phyloP scores from a whole-genome alignment of 2,113 vertebrate genomes.

The Amphilophus citrinellus region DNA sequence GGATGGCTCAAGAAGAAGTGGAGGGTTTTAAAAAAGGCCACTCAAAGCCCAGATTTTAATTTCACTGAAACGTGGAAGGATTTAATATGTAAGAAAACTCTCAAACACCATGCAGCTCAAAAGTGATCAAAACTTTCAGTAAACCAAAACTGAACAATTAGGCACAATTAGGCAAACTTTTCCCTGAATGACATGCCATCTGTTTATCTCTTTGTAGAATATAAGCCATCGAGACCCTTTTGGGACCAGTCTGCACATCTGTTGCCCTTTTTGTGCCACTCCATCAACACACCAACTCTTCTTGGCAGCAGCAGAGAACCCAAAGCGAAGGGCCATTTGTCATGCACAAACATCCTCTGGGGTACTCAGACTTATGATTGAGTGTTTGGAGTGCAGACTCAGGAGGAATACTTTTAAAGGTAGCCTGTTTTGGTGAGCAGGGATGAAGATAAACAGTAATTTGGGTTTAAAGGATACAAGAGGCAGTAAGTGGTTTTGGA shows the following conservation, averaged over 20 bases:
- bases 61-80: not conserved
- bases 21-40: not conserved
- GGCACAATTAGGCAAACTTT: not conserved
- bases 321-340: slow-evolving; percentile 37
- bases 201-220: not conserved
- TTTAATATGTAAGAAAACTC: not conserved
- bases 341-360: slow-evolving; percentile 30
- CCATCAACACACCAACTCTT: slow-evolving; percentile 22
- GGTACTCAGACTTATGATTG: slow-evolving; percentile 36
- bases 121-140: not conserved
- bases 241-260: not conserved
- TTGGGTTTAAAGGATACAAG: not conserved
- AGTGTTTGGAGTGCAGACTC: not conserved
- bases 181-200: not conserved
- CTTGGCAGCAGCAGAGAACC: slow-evolving; percentile 20
- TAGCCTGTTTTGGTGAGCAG: slow-evolving; percentile 28
- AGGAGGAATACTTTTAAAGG: slow-evolving; percentile 17
- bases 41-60: not conserved
- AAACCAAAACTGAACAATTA: not conserved
- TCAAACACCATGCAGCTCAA: not conserved
- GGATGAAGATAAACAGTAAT: not conserved
- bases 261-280: not conserved
- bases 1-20: not conserved
- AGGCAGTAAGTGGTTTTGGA: not conserved
- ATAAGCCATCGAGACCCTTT: not conserved